Evolutionary conservation across 2,888 invertebrate genomes (phyloP).

Genomic region (Cantharis flavilabris): DNA sequence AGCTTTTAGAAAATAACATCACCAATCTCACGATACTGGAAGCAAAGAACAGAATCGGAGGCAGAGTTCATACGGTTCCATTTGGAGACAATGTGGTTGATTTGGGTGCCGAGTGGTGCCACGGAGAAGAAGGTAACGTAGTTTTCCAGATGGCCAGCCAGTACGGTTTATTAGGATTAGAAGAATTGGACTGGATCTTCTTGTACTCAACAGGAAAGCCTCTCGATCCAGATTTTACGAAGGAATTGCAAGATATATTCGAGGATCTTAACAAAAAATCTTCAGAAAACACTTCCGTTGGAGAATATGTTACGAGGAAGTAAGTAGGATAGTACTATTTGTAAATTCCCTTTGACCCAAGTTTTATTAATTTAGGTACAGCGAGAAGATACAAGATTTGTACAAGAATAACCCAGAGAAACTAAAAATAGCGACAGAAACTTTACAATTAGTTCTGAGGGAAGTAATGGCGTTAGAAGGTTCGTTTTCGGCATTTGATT

Average conservation of each 20-base stretch:
- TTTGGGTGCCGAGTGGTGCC: conserved; percentile 49
- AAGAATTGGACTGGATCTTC: not conserved
- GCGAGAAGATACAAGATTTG: not conserved
- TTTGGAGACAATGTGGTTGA: conserved; percentile 39
- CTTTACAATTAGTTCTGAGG: not conserved
- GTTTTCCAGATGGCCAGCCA: conserved; percentile 47
- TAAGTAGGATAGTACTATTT: not conserved
- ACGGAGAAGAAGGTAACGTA: conserved; percentile 47
- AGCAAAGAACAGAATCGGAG: conserved; percentile 48
- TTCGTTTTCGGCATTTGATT: conserved; percentile 66
- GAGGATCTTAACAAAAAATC: not conserved
- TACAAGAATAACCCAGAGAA: not conserved
- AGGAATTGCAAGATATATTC: not conserved
- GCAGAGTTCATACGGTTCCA: conserved; percentile 42
- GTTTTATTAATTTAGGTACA: not conserved
- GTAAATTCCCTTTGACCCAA: too few species aligned
- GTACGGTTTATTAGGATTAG: conserved; percentile 39
- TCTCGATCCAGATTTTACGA: not conserved
- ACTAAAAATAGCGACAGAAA: not conserved
- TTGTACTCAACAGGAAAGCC: not conserved
- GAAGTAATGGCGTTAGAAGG: conserved; percentile 47
- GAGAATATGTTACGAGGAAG: not conserved
- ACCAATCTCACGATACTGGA: conserved; percentile 55
- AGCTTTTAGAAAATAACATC: conserved; percentile 55
- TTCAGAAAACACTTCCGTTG: not conserved